Conservation (phyloP, 2,888 invertebrate species). For the Blastobasis lacticolella region DNA sequence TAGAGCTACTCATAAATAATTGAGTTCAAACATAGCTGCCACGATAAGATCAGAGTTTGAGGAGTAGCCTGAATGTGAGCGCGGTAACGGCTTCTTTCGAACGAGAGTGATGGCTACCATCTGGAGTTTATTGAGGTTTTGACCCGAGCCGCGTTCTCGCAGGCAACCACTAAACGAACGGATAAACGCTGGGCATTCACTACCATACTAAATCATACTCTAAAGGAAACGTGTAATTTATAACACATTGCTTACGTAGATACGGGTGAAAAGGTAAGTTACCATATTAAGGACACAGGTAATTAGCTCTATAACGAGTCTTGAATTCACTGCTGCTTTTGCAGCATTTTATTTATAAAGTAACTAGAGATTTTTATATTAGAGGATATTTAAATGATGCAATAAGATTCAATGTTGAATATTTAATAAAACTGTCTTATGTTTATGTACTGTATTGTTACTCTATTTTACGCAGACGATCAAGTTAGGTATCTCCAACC, state of each 20-base stretch:
- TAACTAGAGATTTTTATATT: no score
- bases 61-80: slow-evolving; percentile 30
- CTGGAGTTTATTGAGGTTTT: not conserved
- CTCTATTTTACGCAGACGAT: no score
- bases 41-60: slow-evolving; percentile 39
- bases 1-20: slow-evolving; percentile 42
- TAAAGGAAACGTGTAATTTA: not conserved
- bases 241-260: not conserved
- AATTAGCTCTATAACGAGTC: no score
- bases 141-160: not conserved
- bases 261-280: not conserved
- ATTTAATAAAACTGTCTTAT: not conserved
- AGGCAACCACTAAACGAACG: not conserved
- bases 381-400: no score
- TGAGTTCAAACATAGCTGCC: slow-evolving; percentile 45
- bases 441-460: no score
- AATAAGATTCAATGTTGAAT: not conserved
- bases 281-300: no score
- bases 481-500: no score
- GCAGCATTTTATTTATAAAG: no score
- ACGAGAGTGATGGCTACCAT: slow-evolving; percentile 26
- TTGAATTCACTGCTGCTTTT: no score
- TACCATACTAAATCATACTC: not conserved
- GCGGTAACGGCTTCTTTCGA: slow-evolving; percentile 23
- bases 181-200: not conserved